Evolutionary conservation across 2,888 invertebrate species (phyloP), one percentile per base, ranked within the genome.

Genomic region (Rugalucina vietnamica): DNA sequence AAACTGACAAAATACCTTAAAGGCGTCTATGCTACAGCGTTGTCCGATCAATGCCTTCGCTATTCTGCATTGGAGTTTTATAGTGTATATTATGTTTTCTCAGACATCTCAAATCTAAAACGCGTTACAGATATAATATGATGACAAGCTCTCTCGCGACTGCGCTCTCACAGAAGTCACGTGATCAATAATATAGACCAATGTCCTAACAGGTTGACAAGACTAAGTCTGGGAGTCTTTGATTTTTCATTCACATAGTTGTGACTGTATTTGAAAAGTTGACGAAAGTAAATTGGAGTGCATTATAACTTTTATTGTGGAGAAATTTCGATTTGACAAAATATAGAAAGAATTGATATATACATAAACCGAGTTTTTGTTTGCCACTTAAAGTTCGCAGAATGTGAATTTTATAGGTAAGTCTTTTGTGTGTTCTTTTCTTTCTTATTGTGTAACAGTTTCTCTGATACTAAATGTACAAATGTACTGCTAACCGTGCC

Each of bases 181-280:
- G 65, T 65, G 65, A 65, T 29, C 65, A 65, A 65, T 65, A 65
- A 65, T 34, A 34, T 65, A 65, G 65, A 34, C 65, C 65, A n/a
- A 34, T 65, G 65, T 65, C 65, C 65, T 65, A 65, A 65, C 65
- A 34, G 21, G 65, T 34, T 65, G 65, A 65, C 4, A 21, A 65
- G 32, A 4, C 65, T 65, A 34, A 65, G 32, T 18, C 65, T 65
- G 65, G 18, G 34, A 34, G 65, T n/a, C 60, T 60, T 60, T 60
- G 60, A 60, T 60, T 65, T 57, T 65, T 34, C 34, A n/a, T 34
- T 65, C 32, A 24, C 34, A 65, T 65, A 65, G 18, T 65, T 65
- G 34, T 34, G 18, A 34, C 65, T 34, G 34, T 65, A 34, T 34
- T 43, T 8, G 18, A 8, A 43, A 18, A 65, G 65, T 34, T 34